These are phyloP conservation scores for Epinephelus lanceolatus DNA, from an alignment of 2,113 vertebrate species.

Conservation along the genomic window DNA sequence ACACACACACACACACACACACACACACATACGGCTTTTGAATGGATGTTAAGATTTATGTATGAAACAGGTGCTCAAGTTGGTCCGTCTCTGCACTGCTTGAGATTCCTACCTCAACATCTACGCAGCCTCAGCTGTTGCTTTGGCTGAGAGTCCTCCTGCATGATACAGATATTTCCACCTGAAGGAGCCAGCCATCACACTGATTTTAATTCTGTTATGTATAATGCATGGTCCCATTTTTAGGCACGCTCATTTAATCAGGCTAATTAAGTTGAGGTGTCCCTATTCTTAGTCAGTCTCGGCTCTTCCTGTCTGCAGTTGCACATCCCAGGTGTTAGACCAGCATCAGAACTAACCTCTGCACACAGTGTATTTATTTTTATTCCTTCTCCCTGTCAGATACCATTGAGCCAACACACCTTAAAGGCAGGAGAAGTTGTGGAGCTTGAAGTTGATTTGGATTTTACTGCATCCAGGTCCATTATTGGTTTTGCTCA, in stretches of 20 bases:
- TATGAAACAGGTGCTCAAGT: slow-evolving; percentile 22
- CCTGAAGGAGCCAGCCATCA: slow-evolving; percentile 29
- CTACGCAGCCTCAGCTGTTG: slow-evolving; percentile 10
- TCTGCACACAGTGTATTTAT: background rate
- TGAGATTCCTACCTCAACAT: background rate
- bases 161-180: slow-evolving; percentile 22
- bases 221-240: slow-evolving; percentile 64
- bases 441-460: slow-evolving; percentile 44
- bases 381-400: slow-evolving; percentile 4
- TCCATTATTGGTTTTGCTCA: slow-evolving; percentile 46
- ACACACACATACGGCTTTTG: background rate
- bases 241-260: slow-evolving; percentile 62
- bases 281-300: slow-evolving; percentile 46
- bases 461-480: slow-evolving; percentile 41
- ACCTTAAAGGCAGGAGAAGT: slow-evolving; percentile 31
- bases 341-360: background rate
- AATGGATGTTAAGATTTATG: slow-evolving; percentile 2
- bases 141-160: slow-evolving; percentile 13
- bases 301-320: slow-evolving; percentile 31
- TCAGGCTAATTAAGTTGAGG: slow-evolving; percentile 63
- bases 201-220: slow-evolving; percentile 30
- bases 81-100: slow-evolving; percentile 12
- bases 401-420: slow-evolving; percentile 16
- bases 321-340: slow-evolving; percentile 16
- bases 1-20: background rate